Percentiles rank a stretch among this genome's conserved stretches.
These are phyloP conservation scores for Caenorhabditis uteleia DNA, from an alignment of 2,888 invertebrate species.

Conservation along the genomic window DNA sequence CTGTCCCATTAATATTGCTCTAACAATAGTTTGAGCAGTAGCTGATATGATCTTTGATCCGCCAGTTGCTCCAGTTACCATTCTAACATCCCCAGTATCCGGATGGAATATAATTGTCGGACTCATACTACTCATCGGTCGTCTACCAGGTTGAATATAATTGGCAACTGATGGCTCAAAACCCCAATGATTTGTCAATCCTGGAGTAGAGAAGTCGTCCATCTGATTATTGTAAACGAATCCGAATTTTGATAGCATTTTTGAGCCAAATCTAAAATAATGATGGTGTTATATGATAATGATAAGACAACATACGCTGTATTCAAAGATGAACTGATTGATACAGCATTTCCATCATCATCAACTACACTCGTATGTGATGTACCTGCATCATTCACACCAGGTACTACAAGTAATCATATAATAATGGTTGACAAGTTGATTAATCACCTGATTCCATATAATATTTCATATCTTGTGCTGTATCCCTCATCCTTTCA, in stretches of 20 bases:
- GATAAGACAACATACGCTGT: slow-evolving; percentile 75
- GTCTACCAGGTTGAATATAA: slow-evolving; percentile 81
- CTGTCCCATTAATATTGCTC: slow-evolving; percentile 80
- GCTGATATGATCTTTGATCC: slow-evolving; percentile 88
- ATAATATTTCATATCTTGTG: slow-evolving; percentile 26
- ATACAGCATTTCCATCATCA: slow-evolving; percentile 85
- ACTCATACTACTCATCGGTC: slow-evolving; percentile 88
- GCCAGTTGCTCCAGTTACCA: slow-evolving; percentile 85
- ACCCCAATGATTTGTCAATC: slow-evolving; percentile 64
- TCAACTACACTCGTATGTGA: slow-evolving; percentile 84
- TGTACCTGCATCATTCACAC: slow-evolving; percentile 79
- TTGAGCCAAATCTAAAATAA: slow-evolving; percentile 50
- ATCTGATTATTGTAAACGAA: slow-evolving; percentile 52
- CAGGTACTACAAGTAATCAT: slow-evolving; percentile 71
- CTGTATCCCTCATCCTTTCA: slow-evolving; percentile 7
- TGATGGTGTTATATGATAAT: background rate
- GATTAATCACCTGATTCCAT: slow-evolving; percentile 7
- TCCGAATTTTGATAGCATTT: slow-evolving; percentile 46
- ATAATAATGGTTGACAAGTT: background rate
- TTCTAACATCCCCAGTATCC: slow-evolving; percentile 52
- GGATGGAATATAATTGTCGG: slow-evolving; percentile 78
- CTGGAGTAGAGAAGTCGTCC: slow-evolving; percentile 74
- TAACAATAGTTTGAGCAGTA: slow-evolving; percentile 75
- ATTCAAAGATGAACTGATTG: slow-evolving; percentile 89
- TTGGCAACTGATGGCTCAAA: slow-evolving; percentile 77